Evolutionary conservation across 2,113 vertebrate genomes (phyloP), one percentile per base, ranked within the genome.

Genomic region (Pterocles orientalis): DNA sequence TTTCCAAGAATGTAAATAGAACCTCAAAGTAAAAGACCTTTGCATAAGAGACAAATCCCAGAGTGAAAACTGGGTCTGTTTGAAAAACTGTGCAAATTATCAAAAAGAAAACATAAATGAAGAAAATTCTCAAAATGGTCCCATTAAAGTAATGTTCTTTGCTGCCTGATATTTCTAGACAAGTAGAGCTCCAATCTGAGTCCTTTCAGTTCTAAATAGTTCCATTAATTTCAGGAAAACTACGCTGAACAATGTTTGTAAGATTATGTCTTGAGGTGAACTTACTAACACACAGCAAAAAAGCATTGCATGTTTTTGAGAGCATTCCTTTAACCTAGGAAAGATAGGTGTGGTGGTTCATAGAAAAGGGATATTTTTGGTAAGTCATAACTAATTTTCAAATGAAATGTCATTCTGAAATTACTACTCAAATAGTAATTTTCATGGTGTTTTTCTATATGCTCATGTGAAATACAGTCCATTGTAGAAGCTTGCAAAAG

Each of bases 71-170:
- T 48, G 4, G 28, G n/a, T 65, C 41, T 90, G 31, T 47, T 43
- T 24, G 50, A 64, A 95, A 85, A 90, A 56, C 68, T 8, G 19
- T 41, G 82, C 11, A 34, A 3, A 18, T 70, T 81, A 83, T 28
- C 19, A 65, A 69, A 80, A 70, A 90, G 36, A 78, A 81, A 86
- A 17, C 3, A 47, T 20, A 81, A 85, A 70, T 71, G n/a, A 92
- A 4, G 24, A 82, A 90, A 90, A 93, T 50, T 75, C 51, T 81
- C 50, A 68, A 83, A 96, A 94, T 69, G 68, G 87, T 48, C 39
- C 53, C 53, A 90, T 92, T 92, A 93, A 94, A 88, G 66, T 76
- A 90, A 95, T 95, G 90, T 94, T 58, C 69, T 71, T 92, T 75
- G 34, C 56, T 78, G 43, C 50, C n/a, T 84, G 58, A 18, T 79